Percentiles rank a stretch among this genome's conserved stretches.
phyloP scores from a whole-genome alignment of 2,888 invertebrate genomes.

The Phengaris alcon region DNA sequence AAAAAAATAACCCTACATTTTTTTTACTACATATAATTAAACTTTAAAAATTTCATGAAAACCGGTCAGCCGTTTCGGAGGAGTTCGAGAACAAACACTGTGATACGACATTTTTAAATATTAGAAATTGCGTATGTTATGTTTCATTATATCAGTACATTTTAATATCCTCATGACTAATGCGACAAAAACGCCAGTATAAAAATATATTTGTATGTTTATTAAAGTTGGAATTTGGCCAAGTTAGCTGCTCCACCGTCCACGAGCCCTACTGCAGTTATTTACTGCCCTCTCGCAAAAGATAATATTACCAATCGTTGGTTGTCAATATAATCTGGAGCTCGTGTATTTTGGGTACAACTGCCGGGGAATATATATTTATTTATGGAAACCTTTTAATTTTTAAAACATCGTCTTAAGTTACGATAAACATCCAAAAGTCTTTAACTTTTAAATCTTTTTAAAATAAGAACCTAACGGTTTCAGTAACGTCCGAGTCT shows the following conservation, averaged over 20 bases:
- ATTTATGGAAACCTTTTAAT: conserved; percentile 25
- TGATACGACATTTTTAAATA: too few relatives aligned
- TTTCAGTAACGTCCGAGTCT: too few relatives aligned
- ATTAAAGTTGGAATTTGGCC: conserved; percentile 29
- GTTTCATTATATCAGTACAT: not conserved
- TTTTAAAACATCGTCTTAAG: not conserved
- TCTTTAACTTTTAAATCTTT: too few relatives aligned
- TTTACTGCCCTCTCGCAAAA: conserved; percentile 26
- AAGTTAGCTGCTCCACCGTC: conserved; percentile 24
- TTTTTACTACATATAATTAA: not conserved
- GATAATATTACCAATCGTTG: conserved; percentile 29
- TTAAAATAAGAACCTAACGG: too few relatives aligned
- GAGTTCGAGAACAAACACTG: not conserved
- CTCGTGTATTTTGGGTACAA: conserved; percentile 25
- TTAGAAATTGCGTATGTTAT: too few relatives aligned
- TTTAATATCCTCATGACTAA: conserved; percentile 15
- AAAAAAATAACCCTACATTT: too few relatives aligned
- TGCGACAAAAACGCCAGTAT: conserved; percentile 26
- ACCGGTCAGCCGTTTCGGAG: not conserved
- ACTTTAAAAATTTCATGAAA: not conserved
- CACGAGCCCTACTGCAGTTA: conserved; percentile 28
- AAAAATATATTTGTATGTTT: conserved; percentile 20
- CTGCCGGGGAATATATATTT: conserved; percentile 28
- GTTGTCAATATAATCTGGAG: conserved; percentile 28
- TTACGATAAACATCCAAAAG: not conserved